Conservation (phyloP, 2,113 vertebrate genomes). For the Tachycineta bicolor region DNA sequence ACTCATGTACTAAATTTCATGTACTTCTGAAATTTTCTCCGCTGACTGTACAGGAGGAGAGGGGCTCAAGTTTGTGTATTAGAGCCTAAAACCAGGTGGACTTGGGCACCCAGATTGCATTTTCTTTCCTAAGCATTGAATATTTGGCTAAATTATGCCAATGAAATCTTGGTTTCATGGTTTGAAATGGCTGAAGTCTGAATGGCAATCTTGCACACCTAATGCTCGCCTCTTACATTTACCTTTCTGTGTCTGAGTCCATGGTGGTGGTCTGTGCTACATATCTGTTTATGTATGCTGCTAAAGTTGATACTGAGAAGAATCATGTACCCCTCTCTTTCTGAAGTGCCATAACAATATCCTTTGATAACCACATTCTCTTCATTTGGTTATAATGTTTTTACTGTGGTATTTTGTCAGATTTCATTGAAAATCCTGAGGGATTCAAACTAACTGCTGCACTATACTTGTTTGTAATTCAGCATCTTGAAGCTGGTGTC, state of each 20-base stretch:
- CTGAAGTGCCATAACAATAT: neutral
- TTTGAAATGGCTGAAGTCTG: neutral
- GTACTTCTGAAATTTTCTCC: neutral
- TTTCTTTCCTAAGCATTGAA: neutral
- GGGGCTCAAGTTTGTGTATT: neutral
- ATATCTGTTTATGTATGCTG: neutral
- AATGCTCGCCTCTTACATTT: neutral
- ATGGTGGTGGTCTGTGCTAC: accelerated
- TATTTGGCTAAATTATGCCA: neutral
- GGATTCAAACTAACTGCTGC: neutral
- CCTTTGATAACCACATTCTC: neutral
- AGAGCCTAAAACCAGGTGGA: neutral
- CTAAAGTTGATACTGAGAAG: neutral
- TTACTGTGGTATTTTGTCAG: neutral
- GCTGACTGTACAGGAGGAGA: neutral
- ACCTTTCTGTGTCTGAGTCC: neutral
- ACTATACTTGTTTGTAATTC: neutral
- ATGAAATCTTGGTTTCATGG: neutral
- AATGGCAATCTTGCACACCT: neutral
- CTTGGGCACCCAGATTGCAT: neutral
- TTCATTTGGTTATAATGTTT: neutral
- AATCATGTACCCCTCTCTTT: neutral
- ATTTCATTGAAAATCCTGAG: neutral
- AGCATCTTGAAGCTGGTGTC: neutral
- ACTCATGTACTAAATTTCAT: neutral